Percentiles rank a stretch among this genome's conserved stretches.
Evolutionary conservation across 2,113 vertebrate species (phyloP).

Genomic region (Serinus canaria): DNA sequence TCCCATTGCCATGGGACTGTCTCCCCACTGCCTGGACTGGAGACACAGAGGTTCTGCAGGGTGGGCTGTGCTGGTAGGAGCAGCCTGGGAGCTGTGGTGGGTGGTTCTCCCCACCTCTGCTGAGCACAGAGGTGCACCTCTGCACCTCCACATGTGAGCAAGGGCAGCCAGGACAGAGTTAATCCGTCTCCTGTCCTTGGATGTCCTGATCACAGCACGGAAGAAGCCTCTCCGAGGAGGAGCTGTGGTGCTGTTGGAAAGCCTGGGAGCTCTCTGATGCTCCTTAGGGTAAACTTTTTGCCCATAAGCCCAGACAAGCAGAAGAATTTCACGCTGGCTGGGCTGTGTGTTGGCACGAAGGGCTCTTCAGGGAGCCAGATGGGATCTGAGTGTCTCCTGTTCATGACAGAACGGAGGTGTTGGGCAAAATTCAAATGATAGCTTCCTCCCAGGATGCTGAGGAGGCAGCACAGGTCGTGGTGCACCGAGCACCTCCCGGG

Average conservation of each 20-base stretch:
- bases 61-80: background rate
- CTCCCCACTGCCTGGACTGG: background rate
- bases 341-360: background rate
- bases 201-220: background rate
- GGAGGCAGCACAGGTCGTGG: background rate
- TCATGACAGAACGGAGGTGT: background rate
- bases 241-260: background rate
- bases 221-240: background rate
- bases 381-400: background rate
- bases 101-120: background rate
- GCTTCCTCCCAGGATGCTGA: background rate
- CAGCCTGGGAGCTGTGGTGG: background rate
- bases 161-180: background rate
- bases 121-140: too few relatives aligned
- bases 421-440: background rate
- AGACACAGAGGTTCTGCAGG: background rate
- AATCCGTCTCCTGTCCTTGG: background rate
- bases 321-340: background rate
- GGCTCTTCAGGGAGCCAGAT: background rate
- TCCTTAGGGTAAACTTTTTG: background rate
- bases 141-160: background rate
- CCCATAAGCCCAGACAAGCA: background rate
- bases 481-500: background rate
- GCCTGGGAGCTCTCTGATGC: background rate
- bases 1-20: background rate